Evolutionary conservation across 2,113 vertebrate genomes (phyloP), one percentile per base, ranked within the genome.

Genomic region (Mastomys natalensis): DNA sequence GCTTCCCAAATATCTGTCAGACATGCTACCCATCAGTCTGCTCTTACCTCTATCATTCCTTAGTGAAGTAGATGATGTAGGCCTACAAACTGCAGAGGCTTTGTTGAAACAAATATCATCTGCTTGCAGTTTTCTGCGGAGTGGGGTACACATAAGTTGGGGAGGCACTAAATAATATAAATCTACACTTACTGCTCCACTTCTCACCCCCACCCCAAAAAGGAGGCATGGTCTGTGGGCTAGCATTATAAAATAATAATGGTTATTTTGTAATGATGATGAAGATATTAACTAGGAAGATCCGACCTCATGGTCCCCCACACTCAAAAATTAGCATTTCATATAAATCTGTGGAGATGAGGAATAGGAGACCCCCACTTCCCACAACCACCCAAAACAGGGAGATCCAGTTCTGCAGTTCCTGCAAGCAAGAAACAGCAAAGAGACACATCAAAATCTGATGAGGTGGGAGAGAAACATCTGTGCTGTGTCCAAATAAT

Each of bases 201-300:
- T 84, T 90, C 53, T 53, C 17, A 72, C 31, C 43, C 12, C 11
- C 2, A 3, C 21, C 37, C 68, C 1, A 64, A 82, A 82, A 89
- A 70, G 55, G 26, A 97, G 82, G n/a, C 55, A 80, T 9, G 84
- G 53, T 37, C 74, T 24, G 55, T 48, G 31, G 72, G 34, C 9
- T 68, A 92, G 45, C 31, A 58, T 21, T 90, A 34, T 90, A 62
- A 7, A 91, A 93, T 66, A 94, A 93, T 43, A 85, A 91, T 8
- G 40, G n/a, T 78, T 73, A 73, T 78, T 93, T 91, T 90, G 73
- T 81, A 73, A 90, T 51, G 29, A 37, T 85, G 43, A 94, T 48
- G 51, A 66, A 53, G 55, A 37, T 74, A 51, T 73, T 73, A 86
- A 85, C 72, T 53, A 84, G 84, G 43, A 95, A 77, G 40, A 74